Percentiles rank a stretch among this genome's conserved stretches.
Evolutionary conservation across 35 echinoderm and acorn worm species (phyloP).

Genomic region (Stichopus chloronotus): DNA sequence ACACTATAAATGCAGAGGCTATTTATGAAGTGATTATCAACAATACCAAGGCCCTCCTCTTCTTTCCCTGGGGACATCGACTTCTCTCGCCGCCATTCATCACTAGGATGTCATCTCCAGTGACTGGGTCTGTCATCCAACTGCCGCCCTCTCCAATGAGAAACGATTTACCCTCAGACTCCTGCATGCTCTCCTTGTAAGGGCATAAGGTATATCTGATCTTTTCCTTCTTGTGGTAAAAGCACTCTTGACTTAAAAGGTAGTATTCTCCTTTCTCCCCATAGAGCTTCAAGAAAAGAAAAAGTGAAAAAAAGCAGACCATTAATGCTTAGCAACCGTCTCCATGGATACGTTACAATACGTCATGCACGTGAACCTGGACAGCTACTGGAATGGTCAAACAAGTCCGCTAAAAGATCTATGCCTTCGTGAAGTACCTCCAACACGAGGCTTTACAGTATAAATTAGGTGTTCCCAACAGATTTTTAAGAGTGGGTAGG

Average conservation of each 20-base stretch:
- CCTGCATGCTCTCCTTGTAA: slow-evolving; percentile 53
- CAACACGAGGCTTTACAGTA: no score
- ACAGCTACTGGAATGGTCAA: not conserved
- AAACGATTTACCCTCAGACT: slow-evolving; percentile 30
- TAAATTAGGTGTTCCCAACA: no score
- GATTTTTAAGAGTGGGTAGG: no score
- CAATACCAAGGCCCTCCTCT: slow-evolving; percentile 28
- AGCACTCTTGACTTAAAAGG: slow-evolving; percentile 54
- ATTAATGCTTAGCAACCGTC: no score
- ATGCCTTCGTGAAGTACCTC: not conserved
- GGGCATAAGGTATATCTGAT: slow-evolving; percentile 46
- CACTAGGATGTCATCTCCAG: slow-evolving; percentile 28
- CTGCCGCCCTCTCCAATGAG: slow-evolving; percentile 43
- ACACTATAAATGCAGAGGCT: no score
- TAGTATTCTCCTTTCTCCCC: slow-evolving; percentile 58
- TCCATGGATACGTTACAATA: no score
- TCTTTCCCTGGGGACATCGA: slow-evolving; percentile 48
- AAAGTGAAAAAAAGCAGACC: not conserved
- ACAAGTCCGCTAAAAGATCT: not conserved
- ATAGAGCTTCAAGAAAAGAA: slow-evolving; percentile 51
- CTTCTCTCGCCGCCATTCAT: slow-evolving; percentile 54
- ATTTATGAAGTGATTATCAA: not conserved
- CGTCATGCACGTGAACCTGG: no score
- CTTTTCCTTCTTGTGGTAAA: slow-evolving; percentile 43
- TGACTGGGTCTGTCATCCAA: slow-evolving; percentile 24